Percentiles rank a stretch among this genome's conserved stretches.
Evolutionary conservation across 2,888 invertebrate genomes (phyloP).

Genomic region (Xestia c-nigrum): DNA sequence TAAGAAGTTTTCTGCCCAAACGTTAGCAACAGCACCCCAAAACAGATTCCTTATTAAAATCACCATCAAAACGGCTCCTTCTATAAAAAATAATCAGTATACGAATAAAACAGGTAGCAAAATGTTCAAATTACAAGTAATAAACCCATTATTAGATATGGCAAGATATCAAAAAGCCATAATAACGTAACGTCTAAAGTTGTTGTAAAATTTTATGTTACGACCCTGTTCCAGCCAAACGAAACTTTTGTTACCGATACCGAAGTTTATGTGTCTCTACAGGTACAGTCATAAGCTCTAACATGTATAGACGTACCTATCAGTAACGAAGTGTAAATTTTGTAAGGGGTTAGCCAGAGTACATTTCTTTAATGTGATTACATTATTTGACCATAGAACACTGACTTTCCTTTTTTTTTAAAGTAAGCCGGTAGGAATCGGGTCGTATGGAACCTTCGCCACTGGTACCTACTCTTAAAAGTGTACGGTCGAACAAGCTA

Average conservation of each 20-base stretch:
- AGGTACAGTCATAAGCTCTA: constrained; percentile 57
- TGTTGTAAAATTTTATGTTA: constrained; percentile 89
- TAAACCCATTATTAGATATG: constrained; percentile 85
- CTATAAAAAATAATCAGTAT: constrained; percentile 52
- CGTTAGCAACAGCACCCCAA: background rate
- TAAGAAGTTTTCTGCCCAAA: background rate
- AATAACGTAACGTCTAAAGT: constrained; percentile 85
- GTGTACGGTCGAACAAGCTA: too few species aligned
- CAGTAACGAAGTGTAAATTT: too few species aligned
- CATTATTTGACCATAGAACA: too few species aligned
- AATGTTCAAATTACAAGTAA: constrained; percentile 82
- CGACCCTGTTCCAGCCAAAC: constrained; percentile 83
- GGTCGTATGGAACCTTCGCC: too few species aligned
- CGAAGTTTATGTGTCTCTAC: constrained; percentile 77
- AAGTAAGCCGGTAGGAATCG: too few species aligned
- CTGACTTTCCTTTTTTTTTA: too few species aligned
- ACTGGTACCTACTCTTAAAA: too few species aligned
- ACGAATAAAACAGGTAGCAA: constrained; percentile 74
- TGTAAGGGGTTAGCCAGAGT: too few species aligned
- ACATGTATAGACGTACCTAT: background rate
- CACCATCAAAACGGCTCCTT: constrained; percentile 3
- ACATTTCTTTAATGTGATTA: too few species aligned
- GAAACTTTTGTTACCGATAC: constrained; percentile 84
- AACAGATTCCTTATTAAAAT: background rate
- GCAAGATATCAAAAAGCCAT: constrained; percentile 87